Percentiles rank a stretch among this genome's conserved stretches.
phyloP scores from a whole-genome alignment of 2,113 vertebrate species.

The Ammodytes dubius region DNA sequence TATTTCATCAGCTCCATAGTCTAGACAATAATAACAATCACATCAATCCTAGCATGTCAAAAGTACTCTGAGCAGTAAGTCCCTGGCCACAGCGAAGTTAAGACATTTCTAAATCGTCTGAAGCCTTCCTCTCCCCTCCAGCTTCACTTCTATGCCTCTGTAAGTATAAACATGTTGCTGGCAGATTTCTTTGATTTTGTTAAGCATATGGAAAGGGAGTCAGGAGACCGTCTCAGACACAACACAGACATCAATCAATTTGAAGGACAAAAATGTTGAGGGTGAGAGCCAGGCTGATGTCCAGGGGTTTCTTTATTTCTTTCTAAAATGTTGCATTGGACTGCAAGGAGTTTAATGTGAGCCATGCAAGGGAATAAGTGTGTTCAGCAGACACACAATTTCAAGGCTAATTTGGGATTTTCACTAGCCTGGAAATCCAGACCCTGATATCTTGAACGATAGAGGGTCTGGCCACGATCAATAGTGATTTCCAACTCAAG shows the following conservation, averaged over 20 bases:
- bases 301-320: slow-evolving; percentile 12
- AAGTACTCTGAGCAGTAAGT: slow-evolving; percentile 18
- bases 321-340: slow-evolving; percentile 17
- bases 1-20: neutral
- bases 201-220: slow-evolving; percentile 63
- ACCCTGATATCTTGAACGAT: too few relatives aligned
- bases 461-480: too few relatives aligned
- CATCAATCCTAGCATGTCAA: neutral
- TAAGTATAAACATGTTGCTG: neutral
- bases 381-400: neutral
- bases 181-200: slow-evolving; percentile 26
- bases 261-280: slow-evolving; percentile 29
- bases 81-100: neutral
- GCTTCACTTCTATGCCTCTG: slow-evolving; percentile 19
- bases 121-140: neutral
- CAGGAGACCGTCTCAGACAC: slow-evolving; percentile 55
- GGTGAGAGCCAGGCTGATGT: slow-evolving; percentile 18
- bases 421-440: too few relatives aligned
- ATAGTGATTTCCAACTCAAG: too few relatives aligned
- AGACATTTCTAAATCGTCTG: slow-evolving; percentile 14
- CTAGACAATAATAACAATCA: neutral
- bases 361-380: neutral
- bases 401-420: too few relatives aligned
- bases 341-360: slow-evolving; percentile 1
- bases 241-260: slow-evolving; percentile 75